Base-by-base conservation (phyloP, 1,140 invertebrate species). In the Drosophila repleta region DNA sequence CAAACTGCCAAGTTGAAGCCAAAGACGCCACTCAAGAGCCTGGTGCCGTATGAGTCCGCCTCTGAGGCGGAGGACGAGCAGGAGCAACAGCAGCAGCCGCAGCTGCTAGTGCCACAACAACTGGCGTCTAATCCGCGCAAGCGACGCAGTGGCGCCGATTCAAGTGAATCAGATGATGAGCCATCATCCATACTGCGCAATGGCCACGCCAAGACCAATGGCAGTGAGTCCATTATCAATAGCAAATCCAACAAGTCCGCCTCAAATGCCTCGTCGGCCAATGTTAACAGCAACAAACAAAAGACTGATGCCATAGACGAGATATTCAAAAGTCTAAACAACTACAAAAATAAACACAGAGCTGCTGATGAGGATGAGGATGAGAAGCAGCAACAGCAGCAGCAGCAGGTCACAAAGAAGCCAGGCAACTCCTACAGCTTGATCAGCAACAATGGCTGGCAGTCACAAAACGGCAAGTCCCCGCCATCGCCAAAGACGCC, bases 21-120 rank as follows among this genome's bases (percentile, higher is more conserved):
- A 63, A 79, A 79, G 63, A 66, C 65, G 17, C 67, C 78, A 35
- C 76, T 90, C 0, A 91, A 91, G 61, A 91, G 91, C 51, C 74
- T 91, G 29, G 91, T 91, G 18, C 91, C 91, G 15, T 91, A 91
- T 58, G 90, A 87, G 58, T 90, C 81, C 1, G 91, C 91, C 68
- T 89, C 90, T 0, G 90, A 90, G 15, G 90, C 91, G 58, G 90
- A 91, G 51, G 74, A 90, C 37, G 66, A 52, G 52, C 65, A 51
- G 29, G 60, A 39, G 20, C 64, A 32, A 18, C 67, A 63, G 37
- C 64, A 37, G 17, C 55, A 45, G 10, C 55, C 37, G 10, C 26
- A 15, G 3, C 49, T 32, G 15, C 10, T 32, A 45, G 29, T 37
- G 29, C 18, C 15, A 24, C 57, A 26, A 15, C 64, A 63, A 32